A percentile compares a stretch with the other conserved stretches of the same genome.
Conservation (phyloP, 2,888 invertebrate genomes). For the Aleiodes testaceus region DNA sequence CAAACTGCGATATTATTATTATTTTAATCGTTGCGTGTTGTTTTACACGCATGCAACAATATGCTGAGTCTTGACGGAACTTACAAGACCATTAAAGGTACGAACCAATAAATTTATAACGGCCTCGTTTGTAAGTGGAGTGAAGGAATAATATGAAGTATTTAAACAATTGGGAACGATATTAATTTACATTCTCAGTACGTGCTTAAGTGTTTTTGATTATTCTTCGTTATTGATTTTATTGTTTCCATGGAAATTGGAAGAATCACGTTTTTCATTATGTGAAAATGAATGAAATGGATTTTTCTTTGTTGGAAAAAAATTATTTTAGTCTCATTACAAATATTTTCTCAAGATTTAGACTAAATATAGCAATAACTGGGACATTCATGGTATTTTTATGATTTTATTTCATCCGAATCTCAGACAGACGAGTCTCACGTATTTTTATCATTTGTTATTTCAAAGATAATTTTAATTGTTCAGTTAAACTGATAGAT, state of each 20-base stretch:
- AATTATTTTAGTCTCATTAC: too few species aligned
- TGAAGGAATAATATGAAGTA: constrained; percentile 32
- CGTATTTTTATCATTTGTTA: not conserved
- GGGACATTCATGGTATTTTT: too few species aligned
- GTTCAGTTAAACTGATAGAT: too few species aligned
- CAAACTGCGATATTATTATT: too few species aligned
- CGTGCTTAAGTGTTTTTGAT: constrained; percentile 8
- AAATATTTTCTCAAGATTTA: too few species aligned
- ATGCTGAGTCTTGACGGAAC: constrained; percentile 33
- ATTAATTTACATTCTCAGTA: constrained; percentile 6
- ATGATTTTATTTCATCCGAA: too few species aligned
- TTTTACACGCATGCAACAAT: not conserved
- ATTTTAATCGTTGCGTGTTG: not conserved
- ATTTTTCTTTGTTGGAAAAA: too few species aligned
- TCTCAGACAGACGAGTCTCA: too few species aligned
- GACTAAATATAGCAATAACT: too few species aligned
- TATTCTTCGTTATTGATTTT: constrained; percentile 17
- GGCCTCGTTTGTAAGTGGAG: constrained; percentile 49
- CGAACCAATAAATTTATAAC: constrained; percentile 38
- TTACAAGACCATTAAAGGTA: constrained; percentile 46
- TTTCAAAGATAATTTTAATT: too few species aligned
- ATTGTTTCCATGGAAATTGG: constrained; percentile 18
- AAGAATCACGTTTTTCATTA: not conserved
- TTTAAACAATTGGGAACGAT: constrained; percentile 21
- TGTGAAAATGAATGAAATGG: too few species aligned